Evolutionary conservation across 1,140 invertebrate species (phyloP).

Genomic region (Cotesia glomerata): DNA sequence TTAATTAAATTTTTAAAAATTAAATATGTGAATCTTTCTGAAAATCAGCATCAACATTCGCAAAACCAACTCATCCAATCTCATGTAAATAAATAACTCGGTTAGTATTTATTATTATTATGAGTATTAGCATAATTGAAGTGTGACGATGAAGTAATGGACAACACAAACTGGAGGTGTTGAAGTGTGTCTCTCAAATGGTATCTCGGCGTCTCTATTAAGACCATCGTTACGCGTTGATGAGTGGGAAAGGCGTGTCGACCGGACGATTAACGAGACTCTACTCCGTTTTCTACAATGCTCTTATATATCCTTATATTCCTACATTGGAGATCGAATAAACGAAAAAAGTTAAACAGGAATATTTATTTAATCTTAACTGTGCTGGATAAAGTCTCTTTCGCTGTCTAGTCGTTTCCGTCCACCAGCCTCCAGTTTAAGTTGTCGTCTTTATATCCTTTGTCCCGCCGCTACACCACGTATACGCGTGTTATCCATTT

Average conservation of each 20-base stretch:
- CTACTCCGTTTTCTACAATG: background rate
- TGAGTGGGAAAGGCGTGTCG: constrained; percentile 24
- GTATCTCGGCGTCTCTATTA: constrained; percentile 20
- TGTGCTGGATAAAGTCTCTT: background rate
- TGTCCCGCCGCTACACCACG: background rate
- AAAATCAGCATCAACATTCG: no score
- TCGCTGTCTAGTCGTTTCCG: background rate
- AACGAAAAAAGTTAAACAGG: background rate
- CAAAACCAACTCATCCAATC: no score
- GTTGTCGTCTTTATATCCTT: constrained; percentile 10
- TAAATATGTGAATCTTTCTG: no score
- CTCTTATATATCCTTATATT: background rate
- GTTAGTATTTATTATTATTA: no score
- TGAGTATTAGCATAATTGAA: background rate
- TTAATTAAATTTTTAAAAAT: no score
- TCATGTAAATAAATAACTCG: no score
- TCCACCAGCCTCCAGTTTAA: no score
- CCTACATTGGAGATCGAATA: background rate
- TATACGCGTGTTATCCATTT: background rate
- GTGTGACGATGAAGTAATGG: constrained; percentile 3
- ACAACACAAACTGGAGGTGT: constrained; percentile 2
- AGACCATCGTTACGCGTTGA: constrained; percentile 14
- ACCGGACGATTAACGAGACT: constrained; percentile 21
- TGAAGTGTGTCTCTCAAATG: constrained; percentile 22
- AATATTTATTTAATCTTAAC: background rate